phyloP scores from a whole-genome alignment of 2,113 vertebrate species.

The Scophthalmus maximus region DNA sequence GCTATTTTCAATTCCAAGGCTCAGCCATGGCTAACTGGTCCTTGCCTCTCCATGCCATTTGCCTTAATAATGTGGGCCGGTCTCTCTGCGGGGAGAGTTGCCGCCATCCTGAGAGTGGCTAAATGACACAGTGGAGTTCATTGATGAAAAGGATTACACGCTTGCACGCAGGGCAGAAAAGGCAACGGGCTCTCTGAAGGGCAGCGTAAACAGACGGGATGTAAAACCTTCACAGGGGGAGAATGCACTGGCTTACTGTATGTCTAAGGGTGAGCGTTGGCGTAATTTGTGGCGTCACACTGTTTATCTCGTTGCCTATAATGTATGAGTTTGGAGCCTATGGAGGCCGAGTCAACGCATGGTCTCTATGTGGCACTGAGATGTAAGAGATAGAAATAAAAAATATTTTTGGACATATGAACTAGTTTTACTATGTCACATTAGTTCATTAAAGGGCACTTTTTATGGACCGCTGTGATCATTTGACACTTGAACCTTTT shows the following conservation, averaged over 20 bases:
- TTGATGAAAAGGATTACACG: conserved; percentile 80
- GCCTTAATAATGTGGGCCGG: conserved; percentile 78
- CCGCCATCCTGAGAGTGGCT: conserved; percentile 75
- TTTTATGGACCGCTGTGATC: conserved; percentile 4
- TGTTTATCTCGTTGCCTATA: conserved; percentile 42
- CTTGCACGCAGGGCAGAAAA: conserved; percentile 54
- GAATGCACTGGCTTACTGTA: conserved; percentile 41
- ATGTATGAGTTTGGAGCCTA: conserved; percentile 26
- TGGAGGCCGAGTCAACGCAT: conserved; percentile 15
- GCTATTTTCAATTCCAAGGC: conserved; percentile 80
- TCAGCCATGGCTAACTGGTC: conserved; percentile 75
- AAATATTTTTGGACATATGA: too few species aligned
- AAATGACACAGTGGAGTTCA: conserved; percentile 80
- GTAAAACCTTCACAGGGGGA: conserved; percentile 48
- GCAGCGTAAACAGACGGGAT: conserved; percentile 62
- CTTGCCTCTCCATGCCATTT: conserved; percentile 75
- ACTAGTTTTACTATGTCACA: conserved; percentile 8
- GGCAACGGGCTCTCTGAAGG: conserved; percentile 67
- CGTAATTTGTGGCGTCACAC: conserved; percentile 51
- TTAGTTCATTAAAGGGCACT: conserved; percentile 2
- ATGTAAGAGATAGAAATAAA: too few species aligned
- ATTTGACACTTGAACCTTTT: conserved; percentile 38
- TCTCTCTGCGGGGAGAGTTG: conserved; percentile 71
- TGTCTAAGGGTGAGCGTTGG: conserved; percentile 34
- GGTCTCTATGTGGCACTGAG: neutral